Evolutionary conservation across 2,113 vertebrate genomes (phyloP).

Genomic region (Chrysemys picta): DNA sequence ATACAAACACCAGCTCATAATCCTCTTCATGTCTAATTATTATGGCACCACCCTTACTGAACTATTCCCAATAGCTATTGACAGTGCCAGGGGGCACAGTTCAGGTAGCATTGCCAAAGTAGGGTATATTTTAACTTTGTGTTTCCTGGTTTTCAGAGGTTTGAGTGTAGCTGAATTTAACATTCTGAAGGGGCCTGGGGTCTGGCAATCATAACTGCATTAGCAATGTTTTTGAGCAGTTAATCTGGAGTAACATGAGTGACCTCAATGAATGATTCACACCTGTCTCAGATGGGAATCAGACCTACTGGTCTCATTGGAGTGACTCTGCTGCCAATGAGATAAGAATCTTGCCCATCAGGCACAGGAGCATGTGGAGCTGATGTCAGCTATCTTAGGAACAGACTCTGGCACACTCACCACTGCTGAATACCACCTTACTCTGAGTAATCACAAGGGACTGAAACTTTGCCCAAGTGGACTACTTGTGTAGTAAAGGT

Average conservation of each 20-base stretch:
- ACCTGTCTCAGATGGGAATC: background rate
- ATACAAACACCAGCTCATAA: constrained; percentile 46
- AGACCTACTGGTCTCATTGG: background rate
- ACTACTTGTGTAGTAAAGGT: background rate
- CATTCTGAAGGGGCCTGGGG: background rate
- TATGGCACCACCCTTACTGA: constrained; percentile 36
- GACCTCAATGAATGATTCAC: background rate
- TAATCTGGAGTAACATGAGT: background rate
- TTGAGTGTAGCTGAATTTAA: background rate
- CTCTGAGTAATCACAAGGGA: background rate
- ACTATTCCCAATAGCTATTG: constrained; percentile 42
- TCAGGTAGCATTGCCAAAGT: background rate
- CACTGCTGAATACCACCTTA: background rate
- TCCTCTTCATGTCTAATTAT: constrained; percentile 5
- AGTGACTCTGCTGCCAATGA: background rate
- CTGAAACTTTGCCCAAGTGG: background rate
- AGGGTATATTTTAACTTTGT: background rate
- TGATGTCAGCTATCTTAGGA: background rate
- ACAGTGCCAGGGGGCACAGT: background rate
- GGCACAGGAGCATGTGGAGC: background rate
- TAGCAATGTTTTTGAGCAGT: background rate
- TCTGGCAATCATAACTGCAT: background rate
- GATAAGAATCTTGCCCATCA: background rate
- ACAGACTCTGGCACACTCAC: background rate
- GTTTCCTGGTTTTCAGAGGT: background rate